Base-by-base conservation (phyloP, 2,888 invertebrate genomes). In the Crematogaster levior region DNA sequence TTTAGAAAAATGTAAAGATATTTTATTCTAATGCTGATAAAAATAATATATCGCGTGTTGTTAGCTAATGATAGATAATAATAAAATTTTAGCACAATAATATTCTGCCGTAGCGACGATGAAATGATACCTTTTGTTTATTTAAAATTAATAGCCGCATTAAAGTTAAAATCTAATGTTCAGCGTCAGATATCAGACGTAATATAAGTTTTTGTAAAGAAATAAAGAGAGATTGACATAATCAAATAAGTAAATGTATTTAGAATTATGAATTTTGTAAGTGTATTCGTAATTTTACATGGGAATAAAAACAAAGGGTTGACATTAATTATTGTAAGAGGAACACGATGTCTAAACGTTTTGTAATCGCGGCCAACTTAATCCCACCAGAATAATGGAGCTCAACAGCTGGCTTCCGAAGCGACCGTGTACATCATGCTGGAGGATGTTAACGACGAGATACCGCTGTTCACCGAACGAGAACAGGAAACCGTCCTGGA, bases 381-480 rank as follows among this genome's bases (percentile, higher is more conserved):
- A 37, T 46, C 75, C 61, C 63, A 61, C 12, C 37, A 98, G 98
- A 99, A 99, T 95, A 98, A 99, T 95, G 98, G 98, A 81, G 98
- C 98, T 75, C 98, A 98, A 94, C 99, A 99, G 95, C 95, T 99
- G 93, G 98, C 98, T 81, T 98, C 98, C 24, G 98, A 98, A 95
- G 98, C 98, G 46, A 98, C 98, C 51, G 98, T 99, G 89, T 97
- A 97, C 95, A 98, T 99, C 92, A 97, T 98, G 96, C 95, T 99
- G 86, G 98, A 98, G 95, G 99, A 99, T 95, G 98, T 99, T 82
- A 99, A 99, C 95, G 99, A 99, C 94, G 99, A 99, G 95, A 98
- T 98, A 92, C 99, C 99, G 34, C 95, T 98, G 88, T 99, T 99
- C 95, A 98, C 98, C 83, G 98, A 98, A 95, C 96, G 99, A 87